Percentiles rank a stretch among this genome's conserved stretches.
Conservation (phyloP, 2,888 invertebrate species). For the Syrista parreyssii region DNA sequence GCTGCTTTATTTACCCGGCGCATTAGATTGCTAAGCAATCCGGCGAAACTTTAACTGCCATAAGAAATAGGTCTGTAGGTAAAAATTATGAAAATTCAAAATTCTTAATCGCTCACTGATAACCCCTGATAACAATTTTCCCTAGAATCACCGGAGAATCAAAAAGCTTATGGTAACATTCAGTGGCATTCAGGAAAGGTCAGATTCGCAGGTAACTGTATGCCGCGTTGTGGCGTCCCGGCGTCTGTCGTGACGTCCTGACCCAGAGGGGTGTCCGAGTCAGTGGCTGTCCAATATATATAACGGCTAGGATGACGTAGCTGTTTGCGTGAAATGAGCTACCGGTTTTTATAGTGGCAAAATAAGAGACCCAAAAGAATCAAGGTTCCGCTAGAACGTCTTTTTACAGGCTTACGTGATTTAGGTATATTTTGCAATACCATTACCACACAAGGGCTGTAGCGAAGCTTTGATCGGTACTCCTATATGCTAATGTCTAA, state of each 20-base stretch:
- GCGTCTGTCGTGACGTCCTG: not conserved
- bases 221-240: not conserved
- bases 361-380: not conserved
- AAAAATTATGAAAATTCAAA: not conserved
- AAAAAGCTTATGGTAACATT: not conserved
- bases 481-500: not conserved
- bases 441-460: not conserved
- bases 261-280: constrained; percentile 7
- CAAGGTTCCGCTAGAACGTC: not conserved
- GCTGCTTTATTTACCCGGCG: not conserved
- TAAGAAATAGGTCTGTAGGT: not conserved
- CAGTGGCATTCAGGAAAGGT: constrained; percentile 7
- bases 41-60: not conserved
- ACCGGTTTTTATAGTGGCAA: not conserved
- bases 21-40: not conserved
- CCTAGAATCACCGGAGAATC: not conserved
- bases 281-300: not conserved
- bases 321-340: not conserved
- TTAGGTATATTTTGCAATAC: not conserved
- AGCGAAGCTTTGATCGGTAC: not conserved
- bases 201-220: constrained; percentile 1
- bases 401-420: not conserved
- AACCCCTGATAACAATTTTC: not conserved
- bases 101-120: not conserved
- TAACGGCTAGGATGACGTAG: not conserved